Conservation (phyloP, 2,113 vertebrate genomes). For the Nannospalax galili region DNA sequence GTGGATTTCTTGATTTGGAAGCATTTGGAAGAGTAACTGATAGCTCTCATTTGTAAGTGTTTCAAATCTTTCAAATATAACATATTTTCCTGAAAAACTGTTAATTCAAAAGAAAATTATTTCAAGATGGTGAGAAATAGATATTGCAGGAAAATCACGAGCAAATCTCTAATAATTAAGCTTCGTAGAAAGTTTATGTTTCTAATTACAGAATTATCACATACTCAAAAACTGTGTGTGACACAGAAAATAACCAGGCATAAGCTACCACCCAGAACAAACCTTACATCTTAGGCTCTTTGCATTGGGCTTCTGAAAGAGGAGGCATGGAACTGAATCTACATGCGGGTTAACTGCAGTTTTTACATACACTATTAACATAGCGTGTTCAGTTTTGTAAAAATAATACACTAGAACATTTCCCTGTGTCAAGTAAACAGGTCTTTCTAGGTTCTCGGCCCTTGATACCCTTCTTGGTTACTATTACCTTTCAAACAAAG, state of each 20-base stretch:
- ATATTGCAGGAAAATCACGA: not conserved
- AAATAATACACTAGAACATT: not conserved
- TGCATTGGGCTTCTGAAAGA: not conserved
- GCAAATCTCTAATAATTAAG: constrained; percentile 1
- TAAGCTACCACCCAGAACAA: not conserved
- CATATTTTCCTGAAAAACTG: constrained; percentile 85
- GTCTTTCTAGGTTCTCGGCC: not conserved
- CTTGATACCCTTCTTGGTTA: not conserved
- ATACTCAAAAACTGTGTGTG: not conserved
- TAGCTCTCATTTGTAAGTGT: constrained; percentile 53
- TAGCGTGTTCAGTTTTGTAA: not conserved
- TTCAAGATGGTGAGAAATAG: constrained; percentile 22
- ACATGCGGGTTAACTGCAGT: fast-evolving
- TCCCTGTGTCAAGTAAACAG: not conserved
- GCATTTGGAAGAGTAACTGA: constrained; percentile 79
- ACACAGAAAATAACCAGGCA: not conserved
- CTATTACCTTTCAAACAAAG: constrained; percentile 86
- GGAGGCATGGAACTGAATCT: fast-evolving
- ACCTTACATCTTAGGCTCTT: not conserved
- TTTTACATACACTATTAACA: not conserved
- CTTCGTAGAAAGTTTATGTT: not conserved
- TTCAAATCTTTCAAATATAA: constrained; percentile 70
- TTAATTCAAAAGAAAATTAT: constrained; percentile 56
- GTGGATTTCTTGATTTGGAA: constrained; percentile 80
- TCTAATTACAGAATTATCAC: not conserved